phyloP scores from a whole-genome alignment of 2,113 vertebrate species.

The Dendropsophus ebraccatus region DNA sequence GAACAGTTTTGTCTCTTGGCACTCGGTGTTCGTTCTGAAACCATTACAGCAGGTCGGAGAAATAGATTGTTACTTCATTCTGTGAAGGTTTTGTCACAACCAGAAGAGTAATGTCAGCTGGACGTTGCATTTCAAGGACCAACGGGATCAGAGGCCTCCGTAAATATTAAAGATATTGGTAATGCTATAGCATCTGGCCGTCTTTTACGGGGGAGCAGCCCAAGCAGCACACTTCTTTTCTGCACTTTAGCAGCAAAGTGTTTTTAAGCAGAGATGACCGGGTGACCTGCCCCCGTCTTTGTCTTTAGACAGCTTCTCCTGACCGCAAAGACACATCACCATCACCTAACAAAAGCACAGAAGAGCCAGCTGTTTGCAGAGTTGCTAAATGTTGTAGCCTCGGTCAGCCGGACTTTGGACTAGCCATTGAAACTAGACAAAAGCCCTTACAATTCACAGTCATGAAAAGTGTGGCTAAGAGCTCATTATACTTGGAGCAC shows the following conservation, averaged over 20 bases:
- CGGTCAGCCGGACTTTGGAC: constrained; percentile 6
- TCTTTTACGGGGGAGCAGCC: not conserved
- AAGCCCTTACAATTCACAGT: not conserved
- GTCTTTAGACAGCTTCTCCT: constrained; percentile 27
- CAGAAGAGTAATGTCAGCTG: not conserved
- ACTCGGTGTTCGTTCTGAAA: not conserved
- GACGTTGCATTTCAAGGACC: not conserved
- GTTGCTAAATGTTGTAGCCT: constrained; percentile 41
- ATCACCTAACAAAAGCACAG: constrained; percentile 25
- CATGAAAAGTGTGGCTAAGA: constrained; percentile 27
- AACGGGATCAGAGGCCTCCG: not conserved
- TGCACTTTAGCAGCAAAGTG: not conserved
- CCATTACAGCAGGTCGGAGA: not conserved
- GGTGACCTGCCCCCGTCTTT: constrained; percentile 32
- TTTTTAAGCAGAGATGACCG: constrained; percentile 42
- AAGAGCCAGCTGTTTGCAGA: constrained; percentile 49
- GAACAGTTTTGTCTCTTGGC: not conserved
- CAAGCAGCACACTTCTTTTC: constrained; percentile 31
- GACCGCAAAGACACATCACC: constrained; percentile 31
- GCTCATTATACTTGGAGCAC: not conserved
- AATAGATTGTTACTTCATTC: not conserved
- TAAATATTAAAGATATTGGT: constrained; percentile 10
- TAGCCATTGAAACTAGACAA: constrained; percentile 34
- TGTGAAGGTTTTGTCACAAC: not conserved
- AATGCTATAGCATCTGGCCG: constrained; percentile 28